phyloP scores from a whole-genome alignment of 1,140 invertebrate genomes.

The Hylaeus anthracinus region DNA sequence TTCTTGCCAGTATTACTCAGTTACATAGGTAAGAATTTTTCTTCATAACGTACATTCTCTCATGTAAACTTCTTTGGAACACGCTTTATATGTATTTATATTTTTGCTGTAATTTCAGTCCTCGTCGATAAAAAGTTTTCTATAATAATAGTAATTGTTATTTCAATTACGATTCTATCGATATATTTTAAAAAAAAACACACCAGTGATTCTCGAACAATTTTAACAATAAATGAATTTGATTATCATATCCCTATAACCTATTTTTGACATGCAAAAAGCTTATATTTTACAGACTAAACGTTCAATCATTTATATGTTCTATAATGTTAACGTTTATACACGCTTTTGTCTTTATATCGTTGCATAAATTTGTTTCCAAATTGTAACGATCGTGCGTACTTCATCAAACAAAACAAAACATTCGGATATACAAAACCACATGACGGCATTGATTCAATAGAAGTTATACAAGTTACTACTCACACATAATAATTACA shows the following conservation, averaged over 20 bases:
- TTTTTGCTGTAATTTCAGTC: too few species aligned
- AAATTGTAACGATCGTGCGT: not conserved
- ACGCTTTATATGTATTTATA: too few species aligned
- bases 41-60: not conserved
- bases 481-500: too few species aligned
- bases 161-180: not conserved
- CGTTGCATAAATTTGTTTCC: not conserved
- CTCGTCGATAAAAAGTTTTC: too few species aligned
- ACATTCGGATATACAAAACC: too few species aligned
- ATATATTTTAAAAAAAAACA: slow-evolving; percentile 16
- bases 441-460: too few species aligned
- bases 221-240: not conserved
- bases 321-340: not conserved
- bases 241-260: slow-evolving; percentile 57
- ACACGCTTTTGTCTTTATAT: not conserved
- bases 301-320: not conserved
- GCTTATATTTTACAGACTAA: not conserved
- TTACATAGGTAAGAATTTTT: slow-evolving; percentile 92
- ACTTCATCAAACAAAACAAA: too few species aligned
- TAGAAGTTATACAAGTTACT: too few species aligned
- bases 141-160: too few species aligned
- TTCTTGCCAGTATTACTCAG: slow-evolving; percentile 98
- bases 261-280: not conserved
- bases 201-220: slow-evolving; percentile 42
- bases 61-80: not conserved